Base-by-base conservation (phyloP, 2,113 vertebrate genomes). In the Labeo rohita region DNA sequence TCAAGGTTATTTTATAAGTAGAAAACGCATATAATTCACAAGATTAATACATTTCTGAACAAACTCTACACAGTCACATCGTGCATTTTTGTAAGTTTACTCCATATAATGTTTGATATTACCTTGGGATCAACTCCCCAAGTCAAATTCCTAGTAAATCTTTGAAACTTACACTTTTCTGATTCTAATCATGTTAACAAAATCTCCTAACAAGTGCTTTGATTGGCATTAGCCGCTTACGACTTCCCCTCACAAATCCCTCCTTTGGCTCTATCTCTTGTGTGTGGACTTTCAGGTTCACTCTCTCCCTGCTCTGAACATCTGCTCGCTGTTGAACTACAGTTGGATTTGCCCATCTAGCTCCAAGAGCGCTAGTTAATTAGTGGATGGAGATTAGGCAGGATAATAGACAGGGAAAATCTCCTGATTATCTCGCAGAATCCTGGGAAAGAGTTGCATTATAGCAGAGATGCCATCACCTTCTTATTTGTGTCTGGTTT, bases 391-490 rank as follows among this genome's bases (percentile, higher is more conserved):
- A 90, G 87, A 87, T 91, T 91, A 90, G 79, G 18, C 21, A 65
- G 76, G 72, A 89, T 88, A 90, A 90, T 83, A 68, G 80, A 81
- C 80, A 78, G 50, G 66, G 84, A 87, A 90, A 91, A 89, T 86
- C 80, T 80, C 50, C 68, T 80, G 74, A 87, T 90, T 87, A 91
- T 90, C 87, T 83, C 50, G 23, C 47, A 52, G 83, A 86, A 88
- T 89, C 77, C 84, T 79, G 68, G 68, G 68, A 86, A 79, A 68
- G 83, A 88, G 50, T 80, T 28, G 36, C 83, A 59, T 86, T 84
- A 74, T 85, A 85, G 61, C 3, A 50, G 81, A 86, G 66, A 85
- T 78, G 76, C 88, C 86, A 52, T 72, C 84, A 85, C 86, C 79
- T 89, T 81, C 86, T 87, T 80, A 86, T 88, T 84, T 49, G 23